phyloP scores from a whole-genome alignment of 2,797 vertebrate genomes.

The Sebastes oblongus region DNA sequence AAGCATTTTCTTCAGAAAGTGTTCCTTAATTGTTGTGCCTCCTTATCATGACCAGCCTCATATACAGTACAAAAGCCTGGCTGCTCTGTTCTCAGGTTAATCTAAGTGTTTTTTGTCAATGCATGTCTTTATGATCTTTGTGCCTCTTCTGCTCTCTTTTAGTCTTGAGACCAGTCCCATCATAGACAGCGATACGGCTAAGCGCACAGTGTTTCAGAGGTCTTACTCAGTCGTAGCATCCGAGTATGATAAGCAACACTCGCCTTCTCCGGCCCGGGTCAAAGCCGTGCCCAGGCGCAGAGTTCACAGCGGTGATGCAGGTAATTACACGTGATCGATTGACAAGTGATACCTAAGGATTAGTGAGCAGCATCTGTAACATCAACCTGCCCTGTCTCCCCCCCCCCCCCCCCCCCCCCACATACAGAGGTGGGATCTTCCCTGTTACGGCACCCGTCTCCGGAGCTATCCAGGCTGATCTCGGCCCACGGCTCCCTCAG shows the following conservation, averaged over 20 bases:
- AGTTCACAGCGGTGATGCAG: conserved; percentile 98
- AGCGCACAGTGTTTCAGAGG: conserved; percentile 97
- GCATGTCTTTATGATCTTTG: not conserved
- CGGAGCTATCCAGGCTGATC: conserved; percentile 97
- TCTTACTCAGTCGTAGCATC: conserved; percentile 99
- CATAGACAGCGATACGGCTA: conserved; percentile 96
- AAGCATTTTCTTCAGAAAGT: not conserved
- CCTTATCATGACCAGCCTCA: not conserved
- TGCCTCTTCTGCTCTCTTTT: conserved; percentile 16
- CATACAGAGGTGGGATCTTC: conserved; percentile 97
- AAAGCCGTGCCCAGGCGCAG: conserved; percentile 96
- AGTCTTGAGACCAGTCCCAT: conserved; percentile 99
- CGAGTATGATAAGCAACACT: conserved; percentile 98
- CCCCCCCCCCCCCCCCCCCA: not conserved
- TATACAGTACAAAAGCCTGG: not conserved
- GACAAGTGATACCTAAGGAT: not conserved
- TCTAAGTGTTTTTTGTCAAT: not conserved
- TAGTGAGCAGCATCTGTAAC: not conserved
- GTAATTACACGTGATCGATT: conserved; percentile 69
- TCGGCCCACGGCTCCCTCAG: conserved; percentile 98
- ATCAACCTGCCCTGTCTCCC: not conserved
- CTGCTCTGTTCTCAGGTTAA: not conserved
- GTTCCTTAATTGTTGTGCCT: not conserved
- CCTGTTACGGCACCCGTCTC: conserved; percentile 95
- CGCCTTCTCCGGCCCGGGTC: conserved; percentile 92